Base-by-base conservation (phyloP, 2,797 vertebrate species). In the Schizothorax lantsangensis region DNA sequence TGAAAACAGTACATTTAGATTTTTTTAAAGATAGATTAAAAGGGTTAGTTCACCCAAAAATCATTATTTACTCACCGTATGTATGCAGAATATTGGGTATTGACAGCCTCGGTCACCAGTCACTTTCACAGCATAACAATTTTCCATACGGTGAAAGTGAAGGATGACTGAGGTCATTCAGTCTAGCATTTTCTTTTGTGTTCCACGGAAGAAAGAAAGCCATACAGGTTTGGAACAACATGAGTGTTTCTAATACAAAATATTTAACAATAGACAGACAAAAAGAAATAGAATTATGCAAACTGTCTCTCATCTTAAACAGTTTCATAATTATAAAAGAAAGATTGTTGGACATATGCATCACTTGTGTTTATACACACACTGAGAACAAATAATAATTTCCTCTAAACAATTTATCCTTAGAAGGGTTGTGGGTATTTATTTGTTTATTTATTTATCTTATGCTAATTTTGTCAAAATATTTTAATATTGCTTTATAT, bases 341-440 rank as follows among this genome's bases (percentile, higher is more conserved):
- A 59, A 73, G 38, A 21, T 19, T 30, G 23, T 47, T 40, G 23
- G 11, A 74, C 57, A 30, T 17, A 9, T 19, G 12, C n/a, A 73
- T 83, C 38, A 73, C 36, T 10, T 45, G 36, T 57, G 68, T 59
- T 83, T 57, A 49, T 71, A n/a, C 38, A 66, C 59, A 81, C 30
- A 68, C 3, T 30, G 62, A 33, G 10, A 68, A 23, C 17, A 68
- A 49, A 38, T 36, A 5, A 64, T 64, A 1, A 64, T 64, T 30
- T 64, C 5, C n/a, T 12, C 11, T 11, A 26, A n/a, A 62, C 10
- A 26, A 14, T 26, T n/a, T 64, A 6, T 30, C 62, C 12, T 64
- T 2, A 64, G 11, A 64, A 14, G 26, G n/a, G 2, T 30, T 64
- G 62, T 64, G 26, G 12, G 62, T 66, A 3, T 66, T 33, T 33